These are phyloP conservation scores for Ailurus styani DNA, from an alignment of 2,113 vertebrate species.

Conservation along the genomic window DNA sequence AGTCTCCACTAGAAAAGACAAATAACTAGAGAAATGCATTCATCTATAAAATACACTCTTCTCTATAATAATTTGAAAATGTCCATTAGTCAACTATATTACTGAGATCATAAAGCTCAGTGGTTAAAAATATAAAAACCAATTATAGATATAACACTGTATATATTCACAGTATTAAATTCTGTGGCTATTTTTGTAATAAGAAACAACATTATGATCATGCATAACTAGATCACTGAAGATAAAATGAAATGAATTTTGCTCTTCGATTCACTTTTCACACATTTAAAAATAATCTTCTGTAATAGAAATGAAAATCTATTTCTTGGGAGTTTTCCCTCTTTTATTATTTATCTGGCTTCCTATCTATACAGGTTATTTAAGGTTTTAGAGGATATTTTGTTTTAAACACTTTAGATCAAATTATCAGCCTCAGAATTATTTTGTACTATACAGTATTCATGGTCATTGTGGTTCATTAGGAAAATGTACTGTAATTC, in stretches of 20 bases:
- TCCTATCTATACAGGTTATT: not conserved
- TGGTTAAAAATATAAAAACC: slow-evolving; percentile 40
- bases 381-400: not conserved
- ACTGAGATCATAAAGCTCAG: slow-evolving; percentile 21
- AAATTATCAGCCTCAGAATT: not conserved
- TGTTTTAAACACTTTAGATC: slow-evolving; percentile 34
- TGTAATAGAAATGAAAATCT: slow-evolving; percentile 42
- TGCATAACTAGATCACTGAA: not conserved
- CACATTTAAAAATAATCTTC: slow-evolving; percentile 53
- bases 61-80: slow-evolving; percentile 39
- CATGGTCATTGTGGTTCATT: not conserved
- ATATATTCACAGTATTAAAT: slow-evolving; percentile 28
- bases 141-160: slow-evolving; percentile 1
- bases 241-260: slow-evolving; percentile 39
- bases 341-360: slow-evolving; percentile 4
- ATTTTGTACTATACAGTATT: not conserved
- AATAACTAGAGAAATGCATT: not conserved
- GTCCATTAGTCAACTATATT: not conserved
- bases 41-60: not conserved
- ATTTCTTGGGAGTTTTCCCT: not conserved
- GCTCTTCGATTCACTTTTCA: slow-evolving; percentile 32
- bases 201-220: slow-evolving; percentile 34
- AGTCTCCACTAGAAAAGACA: not conserved
- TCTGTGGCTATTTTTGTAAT: slow-evolving; percentile 34
- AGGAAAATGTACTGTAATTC: not conserved